These are phyloP conservation scores for Lydus trimaculatus DNA, from an alignment of 2,888 invertebrate genomes.

Conservation along the genomic window DNA sequence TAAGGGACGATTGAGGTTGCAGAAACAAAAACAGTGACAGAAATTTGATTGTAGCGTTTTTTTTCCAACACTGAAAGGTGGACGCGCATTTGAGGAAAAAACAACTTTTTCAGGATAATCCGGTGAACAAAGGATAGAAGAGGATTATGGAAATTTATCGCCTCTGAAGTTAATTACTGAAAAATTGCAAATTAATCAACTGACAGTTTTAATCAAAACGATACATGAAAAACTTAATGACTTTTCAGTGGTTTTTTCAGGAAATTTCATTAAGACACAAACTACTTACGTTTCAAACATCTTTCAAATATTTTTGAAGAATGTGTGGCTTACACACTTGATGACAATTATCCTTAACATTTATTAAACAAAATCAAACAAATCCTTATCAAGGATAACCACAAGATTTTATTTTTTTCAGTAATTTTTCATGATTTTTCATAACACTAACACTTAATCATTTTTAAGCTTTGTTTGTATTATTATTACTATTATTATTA, in stretches of 20 bases:
- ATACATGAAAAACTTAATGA: neutral
- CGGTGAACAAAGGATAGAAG: neutral
- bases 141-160: neutral
- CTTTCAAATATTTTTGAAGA: conserved; percentile 20
- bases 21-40: neutral
- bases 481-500: neutral
- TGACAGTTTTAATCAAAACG: neutral
- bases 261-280: neutral
- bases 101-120: neutral
- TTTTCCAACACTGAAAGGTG: neutral
- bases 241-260: neutral
- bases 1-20: neutral
- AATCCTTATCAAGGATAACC: neutral
- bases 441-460: neutral
- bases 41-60: neutral
- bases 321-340: neutral
- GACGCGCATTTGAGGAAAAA: neutral
- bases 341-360: neutral
- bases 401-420: neutral
- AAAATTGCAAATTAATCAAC: neutral
- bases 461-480: neutral
- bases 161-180: neutral
- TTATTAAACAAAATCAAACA: neutral
- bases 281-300: conserved; percentile 26
- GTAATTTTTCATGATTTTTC: neutral